phyloP scores from a whole-genome alignment of 1,140 invertebrate genomes.

The Andrena cerasifolii region DNA sequence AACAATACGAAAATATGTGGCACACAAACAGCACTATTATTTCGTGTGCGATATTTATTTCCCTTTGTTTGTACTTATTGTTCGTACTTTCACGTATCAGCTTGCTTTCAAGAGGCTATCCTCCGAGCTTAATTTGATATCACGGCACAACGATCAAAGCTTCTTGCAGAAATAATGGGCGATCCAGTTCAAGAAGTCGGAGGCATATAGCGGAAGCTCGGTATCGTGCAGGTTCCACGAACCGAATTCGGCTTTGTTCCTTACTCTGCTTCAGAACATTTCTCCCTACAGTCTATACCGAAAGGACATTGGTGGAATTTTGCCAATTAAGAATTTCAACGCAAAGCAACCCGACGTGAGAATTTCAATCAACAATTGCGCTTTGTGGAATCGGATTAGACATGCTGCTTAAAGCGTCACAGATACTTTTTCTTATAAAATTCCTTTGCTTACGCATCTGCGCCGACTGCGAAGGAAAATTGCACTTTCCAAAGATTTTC shows the following conservation, averaged over 20 bases:
- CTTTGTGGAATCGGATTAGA: background rate
- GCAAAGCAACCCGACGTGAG: background rate
- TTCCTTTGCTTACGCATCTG: constrained; percentile 11
- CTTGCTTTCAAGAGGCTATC: constrained; percentile 3
- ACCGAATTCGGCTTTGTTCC: constrained; percentile 53
- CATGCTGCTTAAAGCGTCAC: background rate
- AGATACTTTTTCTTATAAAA: constrained; percentile 22
- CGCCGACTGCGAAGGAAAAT: too few relatives aligned
- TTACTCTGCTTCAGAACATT: background rate
- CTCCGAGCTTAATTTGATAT: constrained; percentile 60
- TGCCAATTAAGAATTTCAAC: constrained; percentile 47
- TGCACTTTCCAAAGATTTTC: too few relatives aligned
- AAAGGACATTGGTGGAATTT: constrained; percentile 5
- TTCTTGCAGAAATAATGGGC: constrained; percentile 33
- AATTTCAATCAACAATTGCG: constrained; percentile 7
- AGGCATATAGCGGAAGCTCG: constrained; percentile 26
- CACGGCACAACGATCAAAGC: constrained; percentile 60
- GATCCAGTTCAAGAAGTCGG: constrained; percentile 58
- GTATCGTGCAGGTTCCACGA: constrained; percentile 15
- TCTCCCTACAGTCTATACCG: background rate
- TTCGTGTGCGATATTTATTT: too few relatives aligned
- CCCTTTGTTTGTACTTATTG: too few relatives aligned
- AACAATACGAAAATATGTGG: too few relatives aligned
- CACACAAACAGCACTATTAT: too few relatives aligned
- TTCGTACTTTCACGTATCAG: too few relatives aligned